phyloP scores from a whole-genome alignment of 30 jellyfish, hydroid and myxozoan genomes.

The Chrysaora quinquecirrha region DNA sequence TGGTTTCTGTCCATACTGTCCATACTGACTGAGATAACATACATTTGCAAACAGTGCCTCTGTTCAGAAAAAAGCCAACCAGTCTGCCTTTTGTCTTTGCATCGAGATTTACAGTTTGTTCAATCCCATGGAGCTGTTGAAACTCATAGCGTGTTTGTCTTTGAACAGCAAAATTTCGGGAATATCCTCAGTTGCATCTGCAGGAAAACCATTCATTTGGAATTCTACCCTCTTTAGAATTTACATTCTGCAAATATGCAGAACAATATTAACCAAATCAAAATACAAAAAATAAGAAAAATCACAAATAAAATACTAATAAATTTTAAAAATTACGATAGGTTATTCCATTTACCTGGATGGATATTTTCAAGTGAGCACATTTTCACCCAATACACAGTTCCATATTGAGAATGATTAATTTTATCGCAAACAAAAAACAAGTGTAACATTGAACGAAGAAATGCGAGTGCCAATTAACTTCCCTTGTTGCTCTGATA shows the following conservation, averaged over 20 bases:
- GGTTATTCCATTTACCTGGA: not conserved
- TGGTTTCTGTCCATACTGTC: not conserved
- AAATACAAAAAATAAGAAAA: not conserved
- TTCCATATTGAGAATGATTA: not conserved
- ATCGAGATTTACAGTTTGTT: not conserved
- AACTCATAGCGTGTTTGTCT: not conserved
- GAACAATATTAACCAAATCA: not conserved
- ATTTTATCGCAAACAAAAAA: not conserved
- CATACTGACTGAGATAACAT: not conserved
- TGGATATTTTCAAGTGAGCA: not conserved
- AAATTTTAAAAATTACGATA: too few species aligned
- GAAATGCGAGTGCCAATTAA: not conserved
- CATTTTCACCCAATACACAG: not conserved
- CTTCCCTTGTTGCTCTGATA: not conserved
- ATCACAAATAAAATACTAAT: too few species aligned
- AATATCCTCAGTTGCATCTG: not conserved
- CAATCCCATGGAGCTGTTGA: not conserved
- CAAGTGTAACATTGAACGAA: not conserved
- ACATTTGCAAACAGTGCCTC: not conserved
- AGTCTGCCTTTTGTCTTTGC: not conserved
- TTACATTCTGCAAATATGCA: not conserved
- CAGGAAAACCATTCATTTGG: too few species aligned
- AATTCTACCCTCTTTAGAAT: not conserved
- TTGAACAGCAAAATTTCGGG: constrained; percentile 1
- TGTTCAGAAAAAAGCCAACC: not conserved